Evolutionary conservation across 2,113 vertebrate species (phyloP).

Genomic region (Solea senegalensis): DNA sequence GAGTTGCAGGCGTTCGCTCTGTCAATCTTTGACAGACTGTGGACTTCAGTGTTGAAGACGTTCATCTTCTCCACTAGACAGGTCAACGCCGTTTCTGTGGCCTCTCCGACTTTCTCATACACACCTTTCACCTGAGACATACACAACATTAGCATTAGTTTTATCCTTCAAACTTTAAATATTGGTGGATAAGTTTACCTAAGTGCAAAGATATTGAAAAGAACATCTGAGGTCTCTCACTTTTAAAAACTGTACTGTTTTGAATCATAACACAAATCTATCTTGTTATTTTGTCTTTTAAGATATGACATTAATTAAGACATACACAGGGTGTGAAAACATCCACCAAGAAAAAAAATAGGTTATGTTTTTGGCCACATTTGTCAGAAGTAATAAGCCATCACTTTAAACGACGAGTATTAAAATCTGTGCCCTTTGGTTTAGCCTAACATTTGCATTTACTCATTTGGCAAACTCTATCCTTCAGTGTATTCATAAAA

Average conservation of each 20-base stretch:
- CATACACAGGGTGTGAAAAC: too few relatives aligned
- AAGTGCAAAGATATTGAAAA: background rate
- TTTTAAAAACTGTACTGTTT: background rate
- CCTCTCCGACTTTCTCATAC: slow-evolving; percentile 93
- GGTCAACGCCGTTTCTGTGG: slow-evolving; percentile 91
- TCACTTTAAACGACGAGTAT: background rate
- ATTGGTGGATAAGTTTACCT: background rate
- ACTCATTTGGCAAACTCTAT: background rate
- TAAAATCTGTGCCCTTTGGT: background rate
- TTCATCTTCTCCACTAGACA: slow-evolving; percentile 97
- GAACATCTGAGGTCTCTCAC: background rate
- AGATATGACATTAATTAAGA: too few relatives aligned
- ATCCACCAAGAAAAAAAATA: background rate
- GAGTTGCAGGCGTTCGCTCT: slow-evolving; percentile 92
- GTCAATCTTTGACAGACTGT: slow-evolving; percentile 87
- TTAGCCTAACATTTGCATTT: background rate
- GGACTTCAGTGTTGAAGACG: slow-evolving; percentile 89
- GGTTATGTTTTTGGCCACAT: too few relatives aligned
- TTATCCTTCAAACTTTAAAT: background rate
- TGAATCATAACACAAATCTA: too few relatives aligned
- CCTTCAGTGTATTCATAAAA: background rate
- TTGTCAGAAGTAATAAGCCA: too few relatives aligned
- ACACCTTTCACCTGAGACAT: slow-evolving; percentile 85
- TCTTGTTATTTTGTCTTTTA: too few relatives aligned
- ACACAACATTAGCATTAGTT: background rate